Evolutionary conservation across 2,113 vertebrate species (phyloP).

Genomic region (Columbina picui): DNA sequence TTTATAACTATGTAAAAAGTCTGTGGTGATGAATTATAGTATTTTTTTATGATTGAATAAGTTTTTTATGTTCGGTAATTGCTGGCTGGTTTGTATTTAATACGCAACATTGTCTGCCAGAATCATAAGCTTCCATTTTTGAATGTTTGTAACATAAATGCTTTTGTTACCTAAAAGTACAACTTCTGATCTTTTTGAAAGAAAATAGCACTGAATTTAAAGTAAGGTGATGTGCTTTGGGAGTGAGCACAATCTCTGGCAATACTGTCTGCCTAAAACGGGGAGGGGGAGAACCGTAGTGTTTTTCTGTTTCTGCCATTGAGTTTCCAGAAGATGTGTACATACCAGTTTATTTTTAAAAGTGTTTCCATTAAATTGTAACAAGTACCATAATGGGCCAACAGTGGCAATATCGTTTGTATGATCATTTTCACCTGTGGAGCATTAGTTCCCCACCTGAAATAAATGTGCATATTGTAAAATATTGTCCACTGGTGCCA

Average conservation of each 20-base stretch:
- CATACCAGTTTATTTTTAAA: constrained; percentile 48
- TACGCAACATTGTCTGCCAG: constrained; percentile 65
- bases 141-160: constrained; percentile 73
- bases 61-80: constrained; percentile 70
- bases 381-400: constrained; percentile 29
- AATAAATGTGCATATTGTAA: constrained; percentile 77
- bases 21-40: constrained; percentile 75
- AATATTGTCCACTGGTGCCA: constrained; percentile 57
- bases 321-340: constrained; percentile 38
- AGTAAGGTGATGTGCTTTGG: constrained; percentile 49
- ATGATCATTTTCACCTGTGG: constrained; percentile 53
- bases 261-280: constrained; percentile 39
- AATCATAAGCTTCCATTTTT: constrained; percentile 70
- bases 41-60: constrained; percentile 78
- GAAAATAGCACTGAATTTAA: constrained; percentile 73
- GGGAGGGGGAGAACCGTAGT: not conserved
- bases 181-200: constrained; percentile 70
- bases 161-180: constrained; percentile 71
- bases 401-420: constrained; percentile 49
- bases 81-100: constrained; percentile 74
- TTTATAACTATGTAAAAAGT: constrained; percentile 76
- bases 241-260: constrained; percentile 52
- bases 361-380: constrained; percentile 68
- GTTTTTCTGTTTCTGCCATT: not conserved
- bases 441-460: constrained; percentile 61